These are phyloP conservation scores for Menidia beryllina DNA, from an alignment of 2,113 vertebrate species.

Conservation along the genomic window DNA sequence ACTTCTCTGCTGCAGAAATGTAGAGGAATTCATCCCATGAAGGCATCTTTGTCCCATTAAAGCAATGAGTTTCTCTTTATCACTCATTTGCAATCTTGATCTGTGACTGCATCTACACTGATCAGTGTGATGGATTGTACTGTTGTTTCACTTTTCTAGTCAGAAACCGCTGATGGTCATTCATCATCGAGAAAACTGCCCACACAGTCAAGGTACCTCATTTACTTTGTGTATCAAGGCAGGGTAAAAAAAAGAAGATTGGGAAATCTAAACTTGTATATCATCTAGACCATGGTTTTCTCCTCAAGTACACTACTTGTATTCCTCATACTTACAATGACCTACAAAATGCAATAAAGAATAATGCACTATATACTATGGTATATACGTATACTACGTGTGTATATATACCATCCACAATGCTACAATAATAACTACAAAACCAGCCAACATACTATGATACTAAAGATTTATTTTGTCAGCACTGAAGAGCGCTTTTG, in stretches of 20 bases:
- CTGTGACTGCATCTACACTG: slow-evolving; percentile 20
- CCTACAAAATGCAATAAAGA: too few species aligned
- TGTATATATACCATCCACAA: too few species aligned
- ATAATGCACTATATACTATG: too few species aligned
- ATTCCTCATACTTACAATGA: slow-evolving; percentile 38
- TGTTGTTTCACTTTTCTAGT: slow-evolving; percentile 70
- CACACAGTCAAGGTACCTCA: slow-evolving; percentile 86
- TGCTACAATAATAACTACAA: too few species aligned
- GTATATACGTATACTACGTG: background rate
- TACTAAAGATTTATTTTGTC: slow-evolving; percentile 42
- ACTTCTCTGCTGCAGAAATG: background rate
- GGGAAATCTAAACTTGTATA: background rate
- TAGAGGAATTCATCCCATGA: background rate
- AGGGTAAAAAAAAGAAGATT: background rate
- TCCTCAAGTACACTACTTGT: slow-evolving; percentile 3
- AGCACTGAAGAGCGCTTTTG: slow-evolving; percentile 90
- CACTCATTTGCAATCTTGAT: background rate
- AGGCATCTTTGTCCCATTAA: slow-evolving; percentile 5
- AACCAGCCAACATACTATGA: background rate
- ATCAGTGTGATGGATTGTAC: slow-evolving; percentile 39
- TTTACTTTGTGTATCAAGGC: slow-evolving; percentile 1
- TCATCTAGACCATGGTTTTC: slow-evolving; percentile 15
- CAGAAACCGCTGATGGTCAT: slow-evolving; percentile 91
- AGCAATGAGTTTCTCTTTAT: background rate
- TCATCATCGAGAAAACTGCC: slow-evolving; percentile 87